phyloP scores from a whole-genome alignment of 2,888 invertebrate genomes.

The Mycogona germanica region DNA sequence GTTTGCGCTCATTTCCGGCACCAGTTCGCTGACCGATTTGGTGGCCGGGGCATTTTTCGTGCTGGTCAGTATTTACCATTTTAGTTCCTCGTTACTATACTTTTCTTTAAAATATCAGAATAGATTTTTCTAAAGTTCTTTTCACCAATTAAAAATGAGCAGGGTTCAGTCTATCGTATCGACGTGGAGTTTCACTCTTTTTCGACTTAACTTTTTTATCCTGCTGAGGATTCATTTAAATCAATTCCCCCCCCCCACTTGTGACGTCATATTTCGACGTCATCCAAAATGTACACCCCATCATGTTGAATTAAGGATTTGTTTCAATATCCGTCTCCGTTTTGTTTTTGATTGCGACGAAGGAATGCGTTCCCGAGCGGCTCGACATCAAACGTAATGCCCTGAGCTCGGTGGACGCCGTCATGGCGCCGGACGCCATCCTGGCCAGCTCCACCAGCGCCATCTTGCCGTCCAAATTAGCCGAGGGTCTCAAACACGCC shows the following conservation, averaged over 20 bases:
- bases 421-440: slow-evolving; percentile 52
- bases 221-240: not conserved
- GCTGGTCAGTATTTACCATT: too few species aligned
- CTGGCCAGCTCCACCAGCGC: slow-evolving; percentile 90
- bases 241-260: not conserved
- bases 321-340: too few species aligned
- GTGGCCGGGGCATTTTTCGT: slow-evolving; percentile 64
- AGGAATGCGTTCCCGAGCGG: slow-evolving; percentile 90
- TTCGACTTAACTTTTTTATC: slow-evolving; percentile 12
- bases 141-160: too few species aligned
- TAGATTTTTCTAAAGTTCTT: too few species aligned
- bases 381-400: slow-evolving; percentile 71
- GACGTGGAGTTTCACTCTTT: too few species aligned
- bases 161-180: too few species aligned
- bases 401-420: slow-evolving; percentile 59
- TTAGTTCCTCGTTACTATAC: too few species aligned
- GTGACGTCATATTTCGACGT: too few species aligned
- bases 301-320: too few species aligned
- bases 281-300: not conserved
- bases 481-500: slow-evolving; percentile 61
- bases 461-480: slow-evolving; percentile 75
- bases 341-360: slow-evolving; percentile 41
- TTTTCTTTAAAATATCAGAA: too few species aligned
- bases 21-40: slow-evolving; percentile 52
- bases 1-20: slow-evolving; percentile 61